phyloP scores from a whole-genome alignment of 35 echinoderm and acorn worm genomes.

The Heliocidaris erythrogramma region DNA sequence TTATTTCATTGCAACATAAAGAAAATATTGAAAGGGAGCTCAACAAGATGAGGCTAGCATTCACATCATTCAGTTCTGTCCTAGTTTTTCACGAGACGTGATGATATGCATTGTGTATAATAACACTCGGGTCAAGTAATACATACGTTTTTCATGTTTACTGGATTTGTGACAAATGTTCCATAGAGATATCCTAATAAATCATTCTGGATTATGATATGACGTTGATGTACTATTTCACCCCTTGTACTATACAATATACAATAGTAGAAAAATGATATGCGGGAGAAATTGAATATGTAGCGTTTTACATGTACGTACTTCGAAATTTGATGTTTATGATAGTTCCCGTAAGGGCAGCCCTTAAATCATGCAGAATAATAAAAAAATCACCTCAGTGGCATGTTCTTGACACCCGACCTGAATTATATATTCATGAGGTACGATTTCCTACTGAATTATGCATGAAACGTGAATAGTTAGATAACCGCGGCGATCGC shows the following conservation, averaged over 20 bases:
- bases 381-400: too few species aligned
- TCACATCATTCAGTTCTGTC: not conserved
- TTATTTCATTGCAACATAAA: not conserved
- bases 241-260: not conserved
- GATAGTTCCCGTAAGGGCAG: not conserved
- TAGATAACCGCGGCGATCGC: too few species aligned
- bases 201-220: not conserved
- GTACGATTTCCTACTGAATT: too few species aligned
- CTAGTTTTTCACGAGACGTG: not conserved
- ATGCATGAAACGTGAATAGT: too few species aligned
- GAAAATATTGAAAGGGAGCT: not conserved
- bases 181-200: not conserved
- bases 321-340: not conserved
- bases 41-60: not conserved
- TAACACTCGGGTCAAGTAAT: not conserved
- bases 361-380: not conserved
- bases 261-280: too few species aligned
- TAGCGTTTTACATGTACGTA: not conserved
- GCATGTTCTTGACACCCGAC: too few species aligned
- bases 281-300: too few species aligned
- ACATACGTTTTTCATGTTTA: not conserved
- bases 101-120: not conserved
- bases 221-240: not conserved
- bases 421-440: too few species aligned
- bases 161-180: constrained; percentile 27